These are phyloP conservation scores for Trichopoda pennipes DNA, from an alignment of 2,888 invertebrate genomes.

Conservation along the genomic window DNA sequence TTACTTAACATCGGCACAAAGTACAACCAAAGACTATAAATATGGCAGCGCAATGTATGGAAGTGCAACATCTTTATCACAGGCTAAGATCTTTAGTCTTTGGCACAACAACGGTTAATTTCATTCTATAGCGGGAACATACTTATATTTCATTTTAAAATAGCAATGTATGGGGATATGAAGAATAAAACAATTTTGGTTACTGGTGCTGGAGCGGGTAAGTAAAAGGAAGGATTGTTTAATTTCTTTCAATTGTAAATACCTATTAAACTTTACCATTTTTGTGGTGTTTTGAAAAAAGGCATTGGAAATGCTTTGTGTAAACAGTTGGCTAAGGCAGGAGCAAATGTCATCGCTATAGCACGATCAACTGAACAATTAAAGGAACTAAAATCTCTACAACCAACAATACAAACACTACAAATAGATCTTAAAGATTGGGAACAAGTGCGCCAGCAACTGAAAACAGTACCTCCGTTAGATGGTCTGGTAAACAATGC, in stretches of 20 bases:
- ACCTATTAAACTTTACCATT: slow-evolving; percentile 11
- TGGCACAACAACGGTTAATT: slow-evolving; percentile 1
- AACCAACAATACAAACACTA: slow-evolving; percentile 85
- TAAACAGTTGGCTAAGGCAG: slow-evolving; percentile 85
- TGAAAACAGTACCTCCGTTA: slow-evolving; percentile 84
- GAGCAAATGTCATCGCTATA: slow-evolving; percentile 89
- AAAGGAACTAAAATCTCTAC: slow-evolving; percentile 84
- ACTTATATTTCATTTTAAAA: background rate
- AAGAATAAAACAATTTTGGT: slow-evolving; percentile 90
- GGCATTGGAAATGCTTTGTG: slow-evolving; percentile 89
- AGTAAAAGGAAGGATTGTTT: background rate
- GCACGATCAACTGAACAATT: slow-evolving; percentile 86
- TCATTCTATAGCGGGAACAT: background rate
- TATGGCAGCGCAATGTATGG: no score
- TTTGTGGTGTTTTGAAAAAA: slow-evolving; percentile 69
- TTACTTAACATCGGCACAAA: no score
- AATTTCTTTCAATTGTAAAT: no score
- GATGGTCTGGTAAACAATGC: slow-evolving; percentile 96
- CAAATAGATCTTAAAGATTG: slow-evolving; percentile 89
- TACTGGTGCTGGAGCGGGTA: slow-evolving; percentile 94
- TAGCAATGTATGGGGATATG: slow-evolving; percentile 73
- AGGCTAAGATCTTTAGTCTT: no score
- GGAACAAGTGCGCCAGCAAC: slow-evolving; percentile 85
- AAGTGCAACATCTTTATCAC: no score
- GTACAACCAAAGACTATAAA: no score